A percentile compares a stretch with the other conserved stretches of the same genome.
These are phyloP conservation scores for Scotopteryx bipunctaria DNA, from an alignment of 2,888 invertebrate species.

Conservation along the genomic window DNA sequence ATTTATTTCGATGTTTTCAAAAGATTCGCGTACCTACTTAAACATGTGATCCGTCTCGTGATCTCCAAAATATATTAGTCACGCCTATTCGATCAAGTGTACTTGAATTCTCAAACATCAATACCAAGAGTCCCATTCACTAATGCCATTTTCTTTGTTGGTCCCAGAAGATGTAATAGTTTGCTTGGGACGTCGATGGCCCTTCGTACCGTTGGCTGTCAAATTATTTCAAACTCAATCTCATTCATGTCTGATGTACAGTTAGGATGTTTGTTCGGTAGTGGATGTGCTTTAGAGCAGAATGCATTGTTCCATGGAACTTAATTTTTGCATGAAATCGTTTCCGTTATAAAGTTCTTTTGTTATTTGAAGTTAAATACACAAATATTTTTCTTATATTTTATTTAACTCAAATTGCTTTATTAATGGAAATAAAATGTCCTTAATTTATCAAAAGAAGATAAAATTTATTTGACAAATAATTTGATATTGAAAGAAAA, in stretches of 20 bases:
- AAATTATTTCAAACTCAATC: slow-evolving; percentile 33
- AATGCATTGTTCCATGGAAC: background rate
- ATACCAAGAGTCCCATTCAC: slow-evolving; percentile 35
- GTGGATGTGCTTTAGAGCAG: slow-evolving; percentile 3
- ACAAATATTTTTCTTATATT: no score
- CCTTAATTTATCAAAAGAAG: no score
- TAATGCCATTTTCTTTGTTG: slow-evolving; percentile 14
- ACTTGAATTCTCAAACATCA: slow-evolving; percentile 37
- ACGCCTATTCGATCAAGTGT: slow-evolving; percentile 48
- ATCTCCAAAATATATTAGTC: slow-evolving; percentile 41
- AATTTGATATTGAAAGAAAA: background rate
- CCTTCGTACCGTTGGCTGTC: slow-evolving; percentile 43
- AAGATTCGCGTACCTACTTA: slow-evolving; percentile 47
- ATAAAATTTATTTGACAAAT: background rate
- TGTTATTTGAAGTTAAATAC: no score
- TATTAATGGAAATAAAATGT: no score
- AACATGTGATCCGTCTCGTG: slow-evolving; percentile 32
- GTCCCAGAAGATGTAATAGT: slow-evolving; percentile 5
- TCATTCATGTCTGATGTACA: slow-evolving; percentile 23
- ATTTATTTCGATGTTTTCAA: slow-evolving; percentile 34
- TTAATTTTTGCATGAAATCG: background rate
- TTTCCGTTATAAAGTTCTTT: background rate
- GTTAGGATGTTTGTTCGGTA: slow-evolving; percentile 14
- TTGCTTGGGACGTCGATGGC: slow-evolving; percentile 25
- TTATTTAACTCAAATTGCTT: no score